A percentile compares a stretch with the other conserved stretches of the same genome.
Evolutionary conservation across 2,888 invertebrate genomes (phyloP).

Genomic region (Tupiocoris notatus): DNA sequence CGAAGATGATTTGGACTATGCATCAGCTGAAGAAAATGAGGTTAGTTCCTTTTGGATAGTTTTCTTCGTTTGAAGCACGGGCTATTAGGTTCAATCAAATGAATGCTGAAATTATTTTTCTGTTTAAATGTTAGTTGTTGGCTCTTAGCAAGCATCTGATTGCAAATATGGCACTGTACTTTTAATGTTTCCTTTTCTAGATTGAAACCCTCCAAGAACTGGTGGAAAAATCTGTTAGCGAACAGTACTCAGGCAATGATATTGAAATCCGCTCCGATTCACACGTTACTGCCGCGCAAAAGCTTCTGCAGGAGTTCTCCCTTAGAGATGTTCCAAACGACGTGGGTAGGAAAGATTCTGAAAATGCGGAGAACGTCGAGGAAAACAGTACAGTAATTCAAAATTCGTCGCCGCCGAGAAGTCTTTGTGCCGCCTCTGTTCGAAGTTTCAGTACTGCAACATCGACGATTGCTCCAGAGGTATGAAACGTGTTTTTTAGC

Average conservation of each 20-base stretch:
- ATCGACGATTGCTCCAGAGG: conserved; percentile 75
- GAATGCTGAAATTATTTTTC: background rate
- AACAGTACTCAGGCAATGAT: background rate
- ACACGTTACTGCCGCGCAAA: conserved; percentile 21
- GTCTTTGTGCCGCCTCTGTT: conserved; percentile 34
- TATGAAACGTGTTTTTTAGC: background rate
- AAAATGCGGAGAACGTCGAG: background rate
- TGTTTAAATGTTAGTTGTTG: no score
- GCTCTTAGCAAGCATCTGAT: background rate
- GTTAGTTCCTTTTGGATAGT: background rate
- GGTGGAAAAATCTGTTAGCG: conserved; percentile 47
- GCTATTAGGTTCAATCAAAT: no score
- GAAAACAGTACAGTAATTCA: no score
- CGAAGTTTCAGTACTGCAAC: conserved; percentile 63
- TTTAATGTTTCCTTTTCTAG: no score
- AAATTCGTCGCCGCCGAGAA: background rate
- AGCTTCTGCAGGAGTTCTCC: conserved; percentile 29
- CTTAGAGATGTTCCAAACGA: background rate
- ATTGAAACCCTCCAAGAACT: conserved; percentile 31
- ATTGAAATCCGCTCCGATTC: background rate
- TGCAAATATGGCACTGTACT: no score
- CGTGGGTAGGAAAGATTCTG: background rate
- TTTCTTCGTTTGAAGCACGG: no score
- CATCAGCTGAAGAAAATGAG: background rate
- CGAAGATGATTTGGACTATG: conserved; percentile 1